A percentile compares a stretch with the other conserved stretches of the same genome.
Evolutionary conservation across 64 coral and sea anemone species (phyloP).

Genomic region (Stichodactyla mertensii): DNA sequence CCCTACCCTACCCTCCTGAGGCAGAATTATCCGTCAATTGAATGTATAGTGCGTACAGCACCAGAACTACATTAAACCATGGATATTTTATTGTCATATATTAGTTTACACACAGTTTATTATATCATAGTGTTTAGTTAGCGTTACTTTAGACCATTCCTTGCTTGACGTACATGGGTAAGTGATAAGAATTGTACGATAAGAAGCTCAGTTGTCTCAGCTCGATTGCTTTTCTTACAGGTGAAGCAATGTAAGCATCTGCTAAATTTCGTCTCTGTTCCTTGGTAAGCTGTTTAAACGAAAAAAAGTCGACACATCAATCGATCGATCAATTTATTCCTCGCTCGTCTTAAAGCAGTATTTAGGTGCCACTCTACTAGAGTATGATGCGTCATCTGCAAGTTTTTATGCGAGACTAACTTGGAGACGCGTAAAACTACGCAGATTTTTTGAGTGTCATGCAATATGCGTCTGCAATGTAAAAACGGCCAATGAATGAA

Average conservation of each 20-base stretch:
- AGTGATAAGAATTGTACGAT: conserved; percentile 81
- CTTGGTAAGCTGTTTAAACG: conserved; percentile 53
- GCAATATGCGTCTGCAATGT: no score
- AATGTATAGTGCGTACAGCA: not conserved
- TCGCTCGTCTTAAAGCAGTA: no score
- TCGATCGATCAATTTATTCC: no score
- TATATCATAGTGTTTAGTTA: not conserved
- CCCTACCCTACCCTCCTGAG: no score
- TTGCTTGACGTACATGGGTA: conserved; percentile 93
- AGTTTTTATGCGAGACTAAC: no score
- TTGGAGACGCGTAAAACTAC: no score
- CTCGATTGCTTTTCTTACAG: conserved; percentile 73
- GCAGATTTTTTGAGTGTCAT: no score
- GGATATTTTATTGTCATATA: not conserved
- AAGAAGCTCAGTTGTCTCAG: conserved; percentile 83
- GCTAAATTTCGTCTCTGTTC: conserved; percentile 70
- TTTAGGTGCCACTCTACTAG: no score
- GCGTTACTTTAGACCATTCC: conserved; percentile 64
- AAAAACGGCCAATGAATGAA: not conserved
- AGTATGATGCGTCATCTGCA: no score
- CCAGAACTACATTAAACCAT: not conserved
- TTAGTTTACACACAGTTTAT: not conserved
- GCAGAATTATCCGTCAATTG: no score
- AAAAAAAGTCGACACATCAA: not conserved
- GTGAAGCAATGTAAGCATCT: conserved; percentile 61